Evolutionary conservation across 2,888 invertebrate genomes (phyloP).

Genomic region (Schizotus pectinicornis): DNA sequence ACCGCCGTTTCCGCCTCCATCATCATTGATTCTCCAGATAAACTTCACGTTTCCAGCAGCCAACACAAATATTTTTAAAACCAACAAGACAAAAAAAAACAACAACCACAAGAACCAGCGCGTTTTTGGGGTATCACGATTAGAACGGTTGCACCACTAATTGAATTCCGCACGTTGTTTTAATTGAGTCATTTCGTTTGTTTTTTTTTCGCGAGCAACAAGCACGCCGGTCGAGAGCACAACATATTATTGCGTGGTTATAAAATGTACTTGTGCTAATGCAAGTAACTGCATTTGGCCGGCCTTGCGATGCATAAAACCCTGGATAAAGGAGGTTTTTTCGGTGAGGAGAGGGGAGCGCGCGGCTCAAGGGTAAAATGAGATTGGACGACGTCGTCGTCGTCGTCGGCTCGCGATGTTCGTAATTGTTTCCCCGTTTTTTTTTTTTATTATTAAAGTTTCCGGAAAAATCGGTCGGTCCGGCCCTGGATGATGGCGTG

Average conservation of each 20-base stretch:
- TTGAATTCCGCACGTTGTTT: no score
- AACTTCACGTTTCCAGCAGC: no score
- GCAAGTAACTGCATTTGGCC: conserved; percentile 50
- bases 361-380: conserved; percentile 54
- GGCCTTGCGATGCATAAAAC: conserved; percentile 55
- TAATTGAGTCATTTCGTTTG: no score
- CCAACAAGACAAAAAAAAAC: background rate
- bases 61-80: background rate
- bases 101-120: background rate
- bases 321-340: conserved; percentile 56
- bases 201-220: conserved; percentile 15
- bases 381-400: conserved; percentile 38
- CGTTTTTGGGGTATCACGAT: background rate
- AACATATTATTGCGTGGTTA: conserved; percentile 29
- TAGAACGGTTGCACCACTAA: background rate
- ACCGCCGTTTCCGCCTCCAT: conserved; percentile 46
- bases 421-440: no score
- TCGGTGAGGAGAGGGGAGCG: conserved; percentile 46
- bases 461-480: conserved; percentile 5
- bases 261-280: conserved; percentile 39
- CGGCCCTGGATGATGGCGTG: conserved; percentile 45
- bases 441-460: conserved; percentile 6
- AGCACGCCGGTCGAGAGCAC: conserved; percentile 21
- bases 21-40: background rate
- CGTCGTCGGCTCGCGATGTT: no score